A percentile compares a stretch with the other conserved stretches of the same genome.
These are phyloP conservation scores for Nomia melanderi DNA, from an alignment of 1,140 invertebrate species.

Conservation along the genomic window DNA sequence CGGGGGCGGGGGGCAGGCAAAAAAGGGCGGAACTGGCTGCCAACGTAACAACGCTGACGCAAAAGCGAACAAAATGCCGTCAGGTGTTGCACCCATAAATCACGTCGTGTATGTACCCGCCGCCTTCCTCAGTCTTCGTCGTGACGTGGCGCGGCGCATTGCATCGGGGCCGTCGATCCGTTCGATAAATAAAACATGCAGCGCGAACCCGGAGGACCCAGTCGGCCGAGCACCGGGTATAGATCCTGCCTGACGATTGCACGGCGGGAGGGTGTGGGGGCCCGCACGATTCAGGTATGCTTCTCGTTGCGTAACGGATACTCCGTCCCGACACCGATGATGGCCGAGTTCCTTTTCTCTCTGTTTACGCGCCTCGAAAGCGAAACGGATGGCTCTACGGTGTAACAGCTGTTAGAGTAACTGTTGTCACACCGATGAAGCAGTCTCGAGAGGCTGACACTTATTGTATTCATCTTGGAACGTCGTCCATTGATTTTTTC, in stretches of 20 bases:
- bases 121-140: constrained; percentile 56
- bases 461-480: too few relatives aligned
- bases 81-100: constrained; percentile 77
- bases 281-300: neutral
- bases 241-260: constrained; percentile 2
- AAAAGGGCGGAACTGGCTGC: constrained; percentile 71
- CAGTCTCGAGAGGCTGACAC: too few relatives aligned
- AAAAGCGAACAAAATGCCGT: constrained; percentile 75
- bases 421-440: too few relatives aligned
- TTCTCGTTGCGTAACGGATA: neutral
- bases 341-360: neutral
- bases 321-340: neutral
- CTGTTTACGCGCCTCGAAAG: neutral
- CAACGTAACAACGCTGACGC: constrained; percentile 68
- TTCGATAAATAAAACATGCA: constrained; percentile 66
- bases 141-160: constrained; percentile 42
- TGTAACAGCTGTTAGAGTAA: too few relatives aligned
- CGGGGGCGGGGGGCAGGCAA: constrained; percentile 45
- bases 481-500: too few relatives aligned
- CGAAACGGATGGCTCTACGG: neutral
- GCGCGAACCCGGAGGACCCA: constrained; percentile 24
- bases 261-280: too few relatives aligned
- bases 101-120: constrained; percentile 62
- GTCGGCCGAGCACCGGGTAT: neutral
- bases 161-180: constrained; percentile 43